Evolutionary conservation across 2,888 invertebrate genomes (phyloP), one percentile per base, ranked within the genome.

Genomic region (Pediacus dermestoides): DNA sequence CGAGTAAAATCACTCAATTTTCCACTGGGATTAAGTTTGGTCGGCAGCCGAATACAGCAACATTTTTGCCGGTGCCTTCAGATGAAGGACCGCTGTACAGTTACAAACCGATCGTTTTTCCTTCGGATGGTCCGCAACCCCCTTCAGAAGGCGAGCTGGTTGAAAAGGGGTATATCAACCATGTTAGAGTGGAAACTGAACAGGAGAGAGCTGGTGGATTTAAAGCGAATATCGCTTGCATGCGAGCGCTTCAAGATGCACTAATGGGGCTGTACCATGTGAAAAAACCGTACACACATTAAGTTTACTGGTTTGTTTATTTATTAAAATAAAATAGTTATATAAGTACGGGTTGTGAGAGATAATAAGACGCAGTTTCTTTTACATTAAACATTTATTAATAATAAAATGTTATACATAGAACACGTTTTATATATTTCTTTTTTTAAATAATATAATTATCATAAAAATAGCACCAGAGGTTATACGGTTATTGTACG

Each of bases 201-300:
- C 71, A 78, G 11, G 93, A 95, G 67, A 78, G 80, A 48, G 91
- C 91, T 0, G 93, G 93, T 6, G 95, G 96, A 1, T 95, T 87
- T 64, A 78, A 78, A n/a, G 77, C 88, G 0, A 78, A 78, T 2
- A 73, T 90, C 51, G 88, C 91, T 0, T 93, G 93, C 61, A 74
- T 88, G 44, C 75, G 94, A 43, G 93, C 92, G 0, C 65, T 95
- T 25, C 88, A 91, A 61, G 94, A 94, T 63, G 89, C 93, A 0
- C 74, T 93, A 60, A 79, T 86, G 39, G 91, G 88, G 4, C 71
- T 89, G 1, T 86, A 82, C 54, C 69, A 67, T 47, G 25, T 25
- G 42, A 49, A 46, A 32, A 48, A 41, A 34, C 16, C 47, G 12
- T 10, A 10, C 16, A 21, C 30, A 8, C 22, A 37, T 33, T 47